Evolutionary conservation across 2,113 vertebrate species (phyloP).

Genomic region (Rostratula benghalensis): DNA sequence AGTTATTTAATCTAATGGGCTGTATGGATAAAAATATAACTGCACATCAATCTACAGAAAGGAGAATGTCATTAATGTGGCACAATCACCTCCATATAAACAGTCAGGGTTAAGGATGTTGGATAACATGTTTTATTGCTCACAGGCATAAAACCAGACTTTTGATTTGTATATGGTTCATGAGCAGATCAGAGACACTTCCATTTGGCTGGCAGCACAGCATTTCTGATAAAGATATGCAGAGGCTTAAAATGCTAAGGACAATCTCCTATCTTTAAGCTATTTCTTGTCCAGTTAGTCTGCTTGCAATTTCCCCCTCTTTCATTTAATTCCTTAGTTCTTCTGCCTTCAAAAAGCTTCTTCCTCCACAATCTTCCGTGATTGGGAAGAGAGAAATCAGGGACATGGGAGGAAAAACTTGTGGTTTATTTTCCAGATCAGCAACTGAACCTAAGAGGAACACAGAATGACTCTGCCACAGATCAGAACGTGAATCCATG

Average conservation of each 20-base stretch:
- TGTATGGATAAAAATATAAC: not conserved
- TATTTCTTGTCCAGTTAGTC: not conserved
- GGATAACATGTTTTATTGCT: not conserved
- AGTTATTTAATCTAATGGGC: not conserved
- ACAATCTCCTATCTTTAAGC: not conserved
- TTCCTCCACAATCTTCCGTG: not conserved
- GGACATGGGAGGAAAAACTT: not conserved
- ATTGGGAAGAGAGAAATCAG: not conserved
- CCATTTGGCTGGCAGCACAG: fast-evolving
- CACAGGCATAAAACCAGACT: not conserved
- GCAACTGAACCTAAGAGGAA: not conserved
- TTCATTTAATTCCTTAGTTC: not conserved
- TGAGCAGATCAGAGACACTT: not conserved
- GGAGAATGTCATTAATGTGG: not conserved
- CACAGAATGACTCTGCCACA: not conserved
- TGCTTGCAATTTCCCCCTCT: not conserved
- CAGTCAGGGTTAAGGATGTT: not conserved
- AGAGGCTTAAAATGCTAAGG: not conserved
- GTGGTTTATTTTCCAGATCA: not conserved
- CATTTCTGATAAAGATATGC: not conserved
- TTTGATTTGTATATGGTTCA: fast-evolving
- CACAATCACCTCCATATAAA: not conserved
- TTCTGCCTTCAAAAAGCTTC: not conserved
- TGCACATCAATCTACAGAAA: not conserved
- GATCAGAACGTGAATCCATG: not conserved